Base-by-base conservation (phyloP, 1,140 invertebrate species). In the Arion vulgaris region DNA sequence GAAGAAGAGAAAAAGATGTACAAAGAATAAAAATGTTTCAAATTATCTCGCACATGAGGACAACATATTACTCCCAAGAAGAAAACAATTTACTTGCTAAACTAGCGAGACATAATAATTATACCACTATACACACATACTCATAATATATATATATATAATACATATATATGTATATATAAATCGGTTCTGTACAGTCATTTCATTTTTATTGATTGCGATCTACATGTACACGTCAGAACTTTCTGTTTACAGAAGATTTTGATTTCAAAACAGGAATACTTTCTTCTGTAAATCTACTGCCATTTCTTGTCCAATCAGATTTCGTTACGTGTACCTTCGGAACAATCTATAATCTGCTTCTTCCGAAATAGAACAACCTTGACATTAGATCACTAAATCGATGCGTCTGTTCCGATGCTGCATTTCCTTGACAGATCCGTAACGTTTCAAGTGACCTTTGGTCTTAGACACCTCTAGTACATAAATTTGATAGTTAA, bases 241-340 rank as follows among this genome's bases (percentile, higher is more conserved):
- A 32, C 28, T 66, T 23, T 66, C n/a, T 66, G 62, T 66, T 66
- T 66, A 66, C 62, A 62, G 62, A 66, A 66, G 2, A 32, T 66
- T 66, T 23, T 32, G 2, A 1, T 57, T 28, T 66, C 28, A 66
- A 66, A 66, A 66, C n/a, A 28, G 1, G 62, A 66, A 66, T 17
- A 66, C 17, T 66, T 23, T 28, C 5, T 57, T 4, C 53, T 57
- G 9, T 57, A 57, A 57, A 57, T 57, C 26, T 23, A 2, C 53
- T 19, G 17, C 9, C 53, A 57, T 9, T 23, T 66, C 28, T 32
- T 23, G 62, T 32, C 62, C 62, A 66, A 66, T 66, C 62, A 32
- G 62, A 66, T 32, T 66, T 9, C 28, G 62, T 23, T 28, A 66
- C 62, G 62, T 66, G 28, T 66, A 66, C 62, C n/a, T 28, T 17